Evolutionary conservation across 2,888 invertebrate species (phyloP).

Genomic region (Platerodrilus igneus): DNA sequence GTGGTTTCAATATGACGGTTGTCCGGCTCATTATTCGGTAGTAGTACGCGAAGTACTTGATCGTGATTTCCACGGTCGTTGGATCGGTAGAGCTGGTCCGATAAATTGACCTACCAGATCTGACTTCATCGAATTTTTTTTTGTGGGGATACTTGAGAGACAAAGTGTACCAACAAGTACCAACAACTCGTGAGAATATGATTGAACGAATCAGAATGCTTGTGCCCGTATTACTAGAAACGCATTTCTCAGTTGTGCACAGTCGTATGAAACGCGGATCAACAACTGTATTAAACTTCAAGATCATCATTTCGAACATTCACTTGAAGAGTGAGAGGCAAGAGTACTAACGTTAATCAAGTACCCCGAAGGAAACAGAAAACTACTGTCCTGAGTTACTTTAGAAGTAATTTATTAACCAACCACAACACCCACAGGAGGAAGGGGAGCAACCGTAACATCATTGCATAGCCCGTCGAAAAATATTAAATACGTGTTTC

Average conservation of each 20-base stretch:
- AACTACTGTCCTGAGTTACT: too few species aligned
- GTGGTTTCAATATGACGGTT: slow-evolving; percentile 24
- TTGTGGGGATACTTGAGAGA: too few species aligned
- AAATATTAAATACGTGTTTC: too few species aligned
- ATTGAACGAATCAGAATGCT: slow-evolving; percentile 5
- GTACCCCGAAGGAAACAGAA: not conserved
- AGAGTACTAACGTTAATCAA: not conserved
- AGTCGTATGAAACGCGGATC: not conserved
- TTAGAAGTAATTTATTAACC: too few species aligned
- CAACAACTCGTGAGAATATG: too few species aligned
- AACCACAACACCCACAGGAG: too few species aligned
- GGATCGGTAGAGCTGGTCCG: slow-evolving; percentile 10
- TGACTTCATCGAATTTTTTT: too few species aligned
- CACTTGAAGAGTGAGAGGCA: not conserved
- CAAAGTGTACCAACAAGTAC: too few species aligned
- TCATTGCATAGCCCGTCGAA: too few species aligned
- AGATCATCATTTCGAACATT: not conserved
- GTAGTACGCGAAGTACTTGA: slow-evolving; percentile 9
- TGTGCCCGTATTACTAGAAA: too few species aligned
- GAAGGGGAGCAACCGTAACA: too few species aligned
- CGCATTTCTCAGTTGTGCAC: slow-evolving; percentile 2
- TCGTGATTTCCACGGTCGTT: slow-evolving; percentile 8
- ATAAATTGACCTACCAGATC: slow-evolving; percentile 10
- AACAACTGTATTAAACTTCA: not conserved
- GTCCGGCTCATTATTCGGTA: slow-evolving; percentile 21